Conservation (phyloP, 2,888 invertebrate species). For the Lasioglossum oenotherae region DNA sequence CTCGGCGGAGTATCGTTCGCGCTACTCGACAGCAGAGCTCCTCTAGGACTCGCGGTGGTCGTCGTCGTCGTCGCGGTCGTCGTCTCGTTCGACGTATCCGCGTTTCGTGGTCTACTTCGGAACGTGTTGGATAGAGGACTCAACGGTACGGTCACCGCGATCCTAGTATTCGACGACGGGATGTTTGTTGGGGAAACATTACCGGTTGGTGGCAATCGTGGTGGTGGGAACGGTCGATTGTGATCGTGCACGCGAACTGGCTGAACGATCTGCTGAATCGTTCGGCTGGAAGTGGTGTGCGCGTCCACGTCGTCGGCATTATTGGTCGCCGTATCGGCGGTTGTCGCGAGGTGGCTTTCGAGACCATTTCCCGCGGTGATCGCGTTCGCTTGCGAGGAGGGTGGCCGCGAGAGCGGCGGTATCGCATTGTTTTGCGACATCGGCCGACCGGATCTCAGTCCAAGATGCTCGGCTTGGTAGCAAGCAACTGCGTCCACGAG, state of each 20-base stretch:
- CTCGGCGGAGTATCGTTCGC: constrained; percentile 58
- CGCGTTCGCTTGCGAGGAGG: constrained; percentile 54
- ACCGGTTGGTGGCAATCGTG: constrained; percentile 70
- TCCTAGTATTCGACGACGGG: constrained; percentile 79
- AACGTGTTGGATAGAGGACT: constrained; percentile 85
- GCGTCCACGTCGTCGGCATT: constrained; percentile 52
- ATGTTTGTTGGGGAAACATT: constrained; percentile 74
- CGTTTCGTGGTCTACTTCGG: constrained; percentile 67
- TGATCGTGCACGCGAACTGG: constrained; percentile 79
- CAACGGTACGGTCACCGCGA: constrained; percentile 86
- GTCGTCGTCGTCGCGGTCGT: neutral
- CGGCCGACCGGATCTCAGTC: constrained; percentile 76
- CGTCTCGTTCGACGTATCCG: constrained; percentile 62
- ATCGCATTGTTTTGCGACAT: constrained; percentile 80
- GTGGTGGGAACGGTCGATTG: constrained; percentile 81
- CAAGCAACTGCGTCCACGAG: constrained; percentile 81
- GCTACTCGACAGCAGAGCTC: neutral
- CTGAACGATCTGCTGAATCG: constrained; percentile 19
- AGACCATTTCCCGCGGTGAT: constrained; percentile 81
- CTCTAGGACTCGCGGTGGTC: constrained; percentile 38
- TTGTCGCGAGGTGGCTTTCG: constrained; percentile 83
- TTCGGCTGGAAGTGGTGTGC: constrained; percentile 17
- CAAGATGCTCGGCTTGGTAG: constrained; percentile 87
- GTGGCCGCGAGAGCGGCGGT: constrained; percentile 79
- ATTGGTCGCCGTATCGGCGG: constrained; percentile 83